A percentile compares a stretch with the other conserved stretches of the same genome.
These are phyloP conservation scores for Aphelocoma californica DNA, from an alignment of 2,797 vertebrate species.

Conservation along the genomic window DNA sequence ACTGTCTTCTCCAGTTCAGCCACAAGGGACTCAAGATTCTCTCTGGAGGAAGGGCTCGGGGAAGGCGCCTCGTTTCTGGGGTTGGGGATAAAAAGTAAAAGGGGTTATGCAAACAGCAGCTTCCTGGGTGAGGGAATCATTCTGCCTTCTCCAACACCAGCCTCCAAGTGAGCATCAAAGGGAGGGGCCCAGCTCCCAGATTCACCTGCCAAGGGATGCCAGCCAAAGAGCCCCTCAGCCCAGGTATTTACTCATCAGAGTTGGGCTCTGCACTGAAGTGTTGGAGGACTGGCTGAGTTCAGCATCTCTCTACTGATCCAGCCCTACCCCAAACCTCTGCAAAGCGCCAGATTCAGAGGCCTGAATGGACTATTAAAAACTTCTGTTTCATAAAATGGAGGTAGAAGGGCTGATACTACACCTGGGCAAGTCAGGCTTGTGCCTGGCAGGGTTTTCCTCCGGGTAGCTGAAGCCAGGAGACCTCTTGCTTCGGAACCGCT, in stretches of 20 bases:
- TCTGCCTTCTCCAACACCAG: background rate
- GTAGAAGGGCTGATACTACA: background rate
- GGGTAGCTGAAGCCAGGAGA: slow-evolving; percentile 72
- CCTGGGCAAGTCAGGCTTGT: slow-evolving; percentile 20
- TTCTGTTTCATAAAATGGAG: background rate
- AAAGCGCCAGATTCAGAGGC: background rate
- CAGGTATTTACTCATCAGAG: background rate
- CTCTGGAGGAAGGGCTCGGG: slow-evolving; percentile 1
- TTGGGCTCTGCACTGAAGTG: background rate
- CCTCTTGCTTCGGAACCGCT: slow-evolving; percentile 66
- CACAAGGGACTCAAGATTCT: slow-evolving; percentile 49
- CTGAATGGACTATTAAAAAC: background rate
- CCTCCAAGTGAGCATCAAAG: background rate
- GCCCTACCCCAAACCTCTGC: background rate
- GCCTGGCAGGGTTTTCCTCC: slow-evolving; percentile 61
- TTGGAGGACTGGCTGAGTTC: background rate
- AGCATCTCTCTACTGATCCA: background rate
- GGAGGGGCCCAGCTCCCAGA: background rate
- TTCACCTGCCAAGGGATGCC: background rate
- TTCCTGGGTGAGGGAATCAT: background rate
- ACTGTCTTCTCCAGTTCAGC: slow-evolving; percentile 60
- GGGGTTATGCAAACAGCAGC: background rate
- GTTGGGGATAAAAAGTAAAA: background rate
- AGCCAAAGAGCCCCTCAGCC: background rate
- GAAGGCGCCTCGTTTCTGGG: background rate